A percentile compares a stretch with the other conserved stretches of the same genome.
Conservation (phyloP, 2,888 invertebrate species). For the Morpho achilles region DNA sequence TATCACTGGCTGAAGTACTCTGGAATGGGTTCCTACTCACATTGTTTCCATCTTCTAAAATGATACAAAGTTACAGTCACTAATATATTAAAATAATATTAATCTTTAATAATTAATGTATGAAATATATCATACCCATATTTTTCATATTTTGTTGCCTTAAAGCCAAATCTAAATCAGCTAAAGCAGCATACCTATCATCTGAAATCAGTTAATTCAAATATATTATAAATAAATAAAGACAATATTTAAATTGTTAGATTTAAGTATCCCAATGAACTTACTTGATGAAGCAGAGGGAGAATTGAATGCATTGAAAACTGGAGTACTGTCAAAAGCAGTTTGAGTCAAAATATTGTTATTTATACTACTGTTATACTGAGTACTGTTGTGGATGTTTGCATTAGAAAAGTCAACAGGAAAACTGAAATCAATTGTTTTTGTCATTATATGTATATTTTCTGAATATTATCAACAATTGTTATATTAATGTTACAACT, state of each 20-base stretch:
- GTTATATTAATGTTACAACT: conserved; percentile 32
- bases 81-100: conserved; percentile 7
- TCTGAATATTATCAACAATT: background rate
- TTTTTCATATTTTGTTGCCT: conserved; percentile 78
- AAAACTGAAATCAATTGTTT: conserved; percentile 65
- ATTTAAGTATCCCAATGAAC: background rate
- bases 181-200: conserved; percentile 97
- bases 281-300: conserved; percentile 49
- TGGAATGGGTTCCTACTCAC: conserved; percentile 73
- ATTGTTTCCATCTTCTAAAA: conserved; percentile 60
- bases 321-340: conserved; percentile 62
- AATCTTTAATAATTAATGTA: too few species aligned
- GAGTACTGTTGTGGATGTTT: conserved; percentile 83
- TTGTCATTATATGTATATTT: conserved; percentile 10
- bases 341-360: conserved; percentile 51
- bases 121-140: conserved; percentile 47
- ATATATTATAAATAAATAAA: background rate
- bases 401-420: conserved; percentile 86
- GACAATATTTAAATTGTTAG: background rate
- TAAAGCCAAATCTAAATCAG: conserved; percentile 91
- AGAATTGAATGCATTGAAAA: conserved; percentile 53
- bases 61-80: conserved; percentile 17
- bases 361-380: conserved; percentile 60
- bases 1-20: conserved; percentile 61
- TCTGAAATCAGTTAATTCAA: conserved; percentile 64